Conservation (phyloP, 1,140 invertebrate genomes). For the Saccostrea echinata region DNA sequence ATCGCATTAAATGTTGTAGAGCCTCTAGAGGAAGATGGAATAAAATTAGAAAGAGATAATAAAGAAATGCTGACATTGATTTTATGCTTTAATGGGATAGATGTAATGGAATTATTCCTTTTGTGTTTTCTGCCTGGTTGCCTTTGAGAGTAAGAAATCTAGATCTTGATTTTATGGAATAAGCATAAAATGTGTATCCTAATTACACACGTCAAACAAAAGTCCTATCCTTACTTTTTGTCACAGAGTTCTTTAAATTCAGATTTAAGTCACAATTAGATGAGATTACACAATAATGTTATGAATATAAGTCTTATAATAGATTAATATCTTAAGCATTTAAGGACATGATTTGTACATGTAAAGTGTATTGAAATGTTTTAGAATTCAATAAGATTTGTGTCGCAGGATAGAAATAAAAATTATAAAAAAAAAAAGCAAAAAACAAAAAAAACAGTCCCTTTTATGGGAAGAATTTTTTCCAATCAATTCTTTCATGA, state of each 20-base stretch:
- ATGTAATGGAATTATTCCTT: not conserved
- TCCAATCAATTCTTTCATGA: too few species aligned
- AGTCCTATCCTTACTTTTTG: too few species aligned
- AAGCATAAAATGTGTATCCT: not conserved
- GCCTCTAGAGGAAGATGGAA: not conserved
- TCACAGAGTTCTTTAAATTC: not conserved
- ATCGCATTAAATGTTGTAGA: not conserved
- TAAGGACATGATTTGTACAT: too few species aligned
- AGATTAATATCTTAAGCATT: too few species aligned
- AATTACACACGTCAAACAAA: too few species aligned
- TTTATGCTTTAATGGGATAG: not conserved
- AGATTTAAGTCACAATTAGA: not conserved
- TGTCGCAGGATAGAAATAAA: too few species aligned
- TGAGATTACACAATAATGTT: not conserved
- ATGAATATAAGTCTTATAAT: not conserved
- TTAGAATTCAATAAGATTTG: too few species aligned
- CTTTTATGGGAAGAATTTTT: too few species aligned
- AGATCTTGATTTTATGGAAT: conserved; percentile 10
- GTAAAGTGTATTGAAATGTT: too few species aligned
- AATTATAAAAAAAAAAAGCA: too few species aligned
- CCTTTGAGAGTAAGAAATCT: not conserved
- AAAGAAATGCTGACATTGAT: conserved; percentile 3
- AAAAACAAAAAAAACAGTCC: too few species aligned
- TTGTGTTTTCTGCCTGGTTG: too few species aligned
- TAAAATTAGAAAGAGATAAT: not conserved